phyloP scores from a whole-genome alignment of 2,113 vertebrate genomes.

The Rissa tridactyla region DNA sequence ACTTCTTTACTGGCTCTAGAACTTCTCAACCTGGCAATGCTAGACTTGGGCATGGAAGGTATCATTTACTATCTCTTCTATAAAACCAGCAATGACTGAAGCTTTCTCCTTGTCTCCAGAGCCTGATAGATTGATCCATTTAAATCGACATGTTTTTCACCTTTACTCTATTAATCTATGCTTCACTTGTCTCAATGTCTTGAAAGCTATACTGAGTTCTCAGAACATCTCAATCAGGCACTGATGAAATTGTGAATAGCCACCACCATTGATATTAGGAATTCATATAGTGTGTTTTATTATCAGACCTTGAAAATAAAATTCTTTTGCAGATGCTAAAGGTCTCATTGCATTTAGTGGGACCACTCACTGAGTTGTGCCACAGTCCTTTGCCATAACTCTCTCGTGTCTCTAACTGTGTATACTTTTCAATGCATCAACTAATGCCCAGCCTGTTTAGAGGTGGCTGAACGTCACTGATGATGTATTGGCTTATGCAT shows the following conservation, averaged over 20 bases:
- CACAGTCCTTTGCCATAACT: not conserved
- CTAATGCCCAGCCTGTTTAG: not conserved
- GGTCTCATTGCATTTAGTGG: not conserved
- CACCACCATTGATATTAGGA: not conserved
- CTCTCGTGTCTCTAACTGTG: not conserved
- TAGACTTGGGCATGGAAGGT: not conserved
- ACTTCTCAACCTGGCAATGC: not conserved
- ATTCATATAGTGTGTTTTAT: not conserved
- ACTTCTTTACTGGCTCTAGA: not conserved
- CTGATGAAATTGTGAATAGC: not conserved
- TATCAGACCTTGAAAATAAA: constrained; percentile 25
- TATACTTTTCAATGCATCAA: not conserved
- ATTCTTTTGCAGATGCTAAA: not conserved
- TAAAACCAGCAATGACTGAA: not conserved
- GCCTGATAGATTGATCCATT: constrained; percentile 30
- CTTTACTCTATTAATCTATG: constrained; percentile 26
- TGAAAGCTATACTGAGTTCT: not conserved
- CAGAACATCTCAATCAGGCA: not conserved
- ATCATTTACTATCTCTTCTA: not conserved
- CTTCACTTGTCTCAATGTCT: not conserved
- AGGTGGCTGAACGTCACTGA: not conserved
- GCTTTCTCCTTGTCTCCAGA: not conserved
- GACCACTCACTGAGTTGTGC: not conserved
- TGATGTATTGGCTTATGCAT: not conserved
- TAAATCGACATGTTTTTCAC: not conserved